A percentile compares a stretch with the other conserved stretches of the same genome.
phyloP scores from a whole-genome alignment of 2,797 vertebrate species.

The Microcaecilia unicolor region DNA sequence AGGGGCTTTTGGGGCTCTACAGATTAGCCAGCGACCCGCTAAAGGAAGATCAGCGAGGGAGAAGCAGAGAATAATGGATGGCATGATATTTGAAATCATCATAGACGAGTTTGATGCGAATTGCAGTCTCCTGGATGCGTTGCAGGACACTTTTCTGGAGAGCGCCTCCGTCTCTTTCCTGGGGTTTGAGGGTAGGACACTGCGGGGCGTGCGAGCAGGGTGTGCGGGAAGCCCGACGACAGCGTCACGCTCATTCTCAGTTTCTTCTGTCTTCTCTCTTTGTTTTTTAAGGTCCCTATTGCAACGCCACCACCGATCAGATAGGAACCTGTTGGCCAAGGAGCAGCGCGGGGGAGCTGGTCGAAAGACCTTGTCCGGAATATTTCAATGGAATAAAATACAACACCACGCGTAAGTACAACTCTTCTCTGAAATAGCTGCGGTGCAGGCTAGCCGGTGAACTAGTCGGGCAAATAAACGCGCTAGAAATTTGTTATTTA shows the following conservation, averaged over 20 bases:
- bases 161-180: constrained; percentile 61
- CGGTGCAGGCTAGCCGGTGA: no score
- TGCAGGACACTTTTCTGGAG: constrained; percentile 68
- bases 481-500: no score
- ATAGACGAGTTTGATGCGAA: constrained; percentile 80
- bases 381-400: constrained; percentile 95
- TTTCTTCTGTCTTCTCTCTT: constrained; percentile 1
- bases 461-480: no score
- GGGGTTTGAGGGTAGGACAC: constrained; percentile 71
- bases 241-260: no score
- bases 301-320: constrained; percentile 87
- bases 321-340: constrained; percentile 97
- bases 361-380: constrained; percentile 89
- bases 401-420: constrained; percentile 87
- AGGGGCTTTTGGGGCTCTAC: no score
- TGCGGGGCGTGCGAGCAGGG: neutral
- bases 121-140: constrained; percentile 75
- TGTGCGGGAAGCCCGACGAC: neutral
- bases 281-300: constrained; percentile 62
- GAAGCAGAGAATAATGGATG: constrained; percentile 65
- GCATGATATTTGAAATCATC: constrained; percentile 61
- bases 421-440: neutral
- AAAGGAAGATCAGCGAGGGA: no score
- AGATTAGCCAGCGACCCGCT: no score
- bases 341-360: constrained; percentile 71